Conservation (phyloP, 2,797 vertebrate species). For the Sebastes itinus region DNA sequence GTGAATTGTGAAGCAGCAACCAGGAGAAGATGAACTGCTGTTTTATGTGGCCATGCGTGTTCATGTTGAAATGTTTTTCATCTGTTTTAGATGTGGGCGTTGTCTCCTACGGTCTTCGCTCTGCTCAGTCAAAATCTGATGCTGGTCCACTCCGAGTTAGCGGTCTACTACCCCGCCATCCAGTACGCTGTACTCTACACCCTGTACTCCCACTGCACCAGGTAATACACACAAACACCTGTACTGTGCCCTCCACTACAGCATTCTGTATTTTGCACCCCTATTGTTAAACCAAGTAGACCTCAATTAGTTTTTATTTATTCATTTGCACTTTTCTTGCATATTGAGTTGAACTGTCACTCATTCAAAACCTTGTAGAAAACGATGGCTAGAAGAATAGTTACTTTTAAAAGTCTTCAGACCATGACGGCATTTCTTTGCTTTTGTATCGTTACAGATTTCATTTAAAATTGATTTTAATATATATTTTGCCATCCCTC, state of each 20-base stretch:
- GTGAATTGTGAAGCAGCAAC: neutral
- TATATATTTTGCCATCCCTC: too few species aligned
- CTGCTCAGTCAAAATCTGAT: constrained; percentile 95
- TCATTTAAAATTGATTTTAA: too few species aligned
- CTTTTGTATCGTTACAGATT: too few species aligned
- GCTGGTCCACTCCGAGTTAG: constrained; percentile 91
- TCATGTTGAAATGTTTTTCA: neutral
- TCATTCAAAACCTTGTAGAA: too few species aligned
- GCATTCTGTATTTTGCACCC: too few species aligned
- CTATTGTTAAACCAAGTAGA: too few species aligned
- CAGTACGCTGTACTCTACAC: constrained; percentile 98
- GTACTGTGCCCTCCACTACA: neutral
- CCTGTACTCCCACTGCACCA: constrained; percentile 96
- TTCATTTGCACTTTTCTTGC: too few species aligned
- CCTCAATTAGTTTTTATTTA: too few species aligned
- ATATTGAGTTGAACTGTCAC: too few species aligned
- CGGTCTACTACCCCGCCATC: constrained; percentile 91
- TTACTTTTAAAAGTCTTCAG: too few species aligned
- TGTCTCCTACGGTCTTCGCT: constrained; percentile 96
- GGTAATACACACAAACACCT: constrained; percentile 75
- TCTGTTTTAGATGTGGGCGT: constrained; percentile 94
- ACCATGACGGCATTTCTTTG: too few species aligned
- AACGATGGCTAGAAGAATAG: too few species aligned
- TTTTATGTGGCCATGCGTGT: neutral
- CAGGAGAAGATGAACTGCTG: neutral